A percentile compares a stretch with the other conserved stretches of the same genome.
Conservation (phyloP, 2,797 vertebrate species). For the Tamandua tetradactyla region DNA sequence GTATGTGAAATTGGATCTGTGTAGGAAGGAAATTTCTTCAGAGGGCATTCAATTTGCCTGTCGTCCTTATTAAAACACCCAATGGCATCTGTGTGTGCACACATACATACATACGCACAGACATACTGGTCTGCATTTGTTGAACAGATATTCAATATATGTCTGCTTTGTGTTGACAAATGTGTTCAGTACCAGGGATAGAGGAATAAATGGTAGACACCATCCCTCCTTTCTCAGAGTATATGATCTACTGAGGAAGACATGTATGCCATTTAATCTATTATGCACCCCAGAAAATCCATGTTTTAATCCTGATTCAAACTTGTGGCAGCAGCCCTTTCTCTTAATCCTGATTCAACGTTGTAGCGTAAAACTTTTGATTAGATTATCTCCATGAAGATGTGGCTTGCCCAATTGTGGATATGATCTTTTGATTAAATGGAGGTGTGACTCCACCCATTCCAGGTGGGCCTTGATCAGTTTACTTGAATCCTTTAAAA, state of each 20-base stretch:
- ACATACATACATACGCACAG: background rate
- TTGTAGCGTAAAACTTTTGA: too few relatives aligned
- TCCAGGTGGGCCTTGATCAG: too few relatives aligned
- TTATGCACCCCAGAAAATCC: too few relatives aligned
- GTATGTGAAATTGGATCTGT: background rate
- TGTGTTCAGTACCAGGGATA: background rate
- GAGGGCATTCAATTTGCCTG: background rate
- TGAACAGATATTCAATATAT: background rate
- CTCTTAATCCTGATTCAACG: too few relatives aligned
- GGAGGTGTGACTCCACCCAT: too few relatives aligned
- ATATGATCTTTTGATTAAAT: too few relatives aligned
- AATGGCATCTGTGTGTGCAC: background rate
- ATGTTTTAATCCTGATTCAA: too few relatives aligned
- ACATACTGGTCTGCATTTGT: background rate
- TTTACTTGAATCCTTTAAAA: too few relatives aligned
- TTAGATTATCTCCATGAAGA: too few relatives aligned
- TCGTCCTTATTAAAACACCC: background rate
- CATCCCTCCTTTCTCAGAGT: background rate
- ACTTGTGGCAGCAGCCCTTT: too few relatives aligned
- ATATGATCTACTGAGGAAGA: background rate
- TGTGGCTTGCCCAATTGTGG: too few relatives aligned
- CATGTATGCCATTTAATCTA: too few relatives aligned
- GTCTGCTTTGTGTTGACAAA: background rate
- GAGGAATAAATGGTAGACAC: background rate
- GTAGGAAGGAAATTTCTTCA: background rate